phyloP scores from a whole-genome alignment of 2,888 invertebrate genomes.

The Conops quadrifasciatus region DNA sequence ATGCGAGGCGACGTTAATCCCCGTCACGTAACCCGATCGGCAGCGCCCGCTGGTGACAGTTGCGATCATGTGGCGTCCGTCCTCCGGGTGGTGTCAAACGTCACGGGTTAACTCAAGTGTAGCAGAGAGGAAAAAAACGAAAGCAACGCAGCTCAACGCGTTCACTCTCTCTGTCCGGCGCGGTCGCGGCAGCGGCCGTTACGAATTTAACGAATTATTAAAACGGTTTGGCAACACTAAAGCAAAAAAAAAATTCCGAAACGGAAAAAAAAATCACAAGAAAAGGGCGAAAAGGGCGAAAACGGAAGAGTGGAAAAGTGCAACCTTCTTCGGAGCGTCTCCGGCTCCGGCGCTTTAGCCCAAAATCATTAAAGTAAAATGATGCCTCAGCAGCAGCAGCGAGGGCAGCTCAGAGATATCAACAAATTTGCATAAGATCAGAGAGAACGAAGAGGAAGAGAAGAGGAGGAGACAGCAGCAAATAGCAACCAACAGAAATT shows the following conservation, averaged over 20 bases:
- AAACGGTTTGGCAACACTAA: no score
- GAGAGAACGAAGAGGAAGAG: constrained; percentile 13
- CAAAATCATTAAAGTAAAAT: constrained; percentile 32
- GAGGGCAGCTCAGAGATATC: constrained; percentile 34
- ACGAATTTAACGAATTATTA: no score
- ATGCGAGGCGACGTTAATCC: constrained; percentile 8
- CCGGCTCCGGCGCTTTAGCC: neutral
- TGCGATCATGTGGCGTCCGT: constrained; percentile 17
- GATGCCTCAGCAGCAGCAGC: constrained; percentile 13
- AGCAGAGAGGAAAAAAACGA: neutral
- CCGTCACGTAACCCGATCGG: constrained; percentile 10
- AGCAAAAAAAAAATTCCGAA: neutral
- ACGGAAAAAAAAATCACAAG: neutral
- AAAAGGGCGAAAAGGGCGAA: neutral
- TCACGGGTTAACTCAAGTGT: constrained; percentile 22
- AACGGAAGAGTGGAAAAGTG: neutral
- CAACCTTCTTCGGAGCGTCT: neutral
- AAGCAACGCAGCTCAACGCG: no score
- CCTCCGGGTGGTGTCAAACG: constrained; percentile 26
- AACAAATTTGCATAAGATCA: constrained; percentile 49
- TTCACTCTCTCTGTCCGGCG: no score
- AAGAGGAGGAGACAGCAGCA: neutral
- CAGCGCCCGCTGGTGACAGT: neutral
- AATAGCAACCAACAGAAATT: no score
- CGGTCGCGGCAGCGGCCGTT: neutral